phyloP scores from a whole-genome alignment of 2,797 vertebrate species.

The Lepilemur ruficaudatus region DNA sequence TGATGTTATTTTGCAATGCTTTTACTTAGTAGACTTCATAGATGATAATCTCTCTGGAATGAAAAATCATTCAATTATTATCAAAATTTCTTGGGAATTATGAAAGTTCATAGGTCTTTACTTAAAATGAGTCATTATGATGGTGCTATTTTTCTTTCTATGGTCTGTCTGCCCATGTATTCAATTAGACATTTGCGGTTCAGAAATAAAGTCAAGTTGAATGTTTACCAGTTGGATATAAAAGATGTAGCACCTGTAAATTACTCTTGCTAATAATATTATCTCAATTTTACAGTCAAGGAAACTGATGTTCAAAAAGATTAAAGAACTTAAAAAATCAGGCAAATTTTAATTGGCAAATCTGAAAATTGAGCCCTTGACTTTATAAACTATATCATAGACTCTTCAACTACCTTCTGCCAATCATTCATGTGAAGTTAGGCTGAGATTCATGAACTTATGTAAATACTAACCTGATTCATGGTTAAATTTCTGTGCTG shows the following conservation, averaged over 20 bases:
- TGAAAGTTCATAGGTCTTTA: not conserved
- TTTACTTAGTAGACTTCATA: constrained; percentile 3
- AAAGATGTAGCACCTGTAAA: not conserved
- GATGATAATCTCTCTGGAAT: not conserved
- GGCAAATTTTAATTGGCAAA: not conserved
- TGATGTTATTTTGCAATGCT: not conserved
- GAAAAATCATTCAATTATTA: not conserved
- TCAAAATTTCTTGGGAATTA: constrained; percentile 19
- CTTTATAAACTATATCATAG: not conserved
- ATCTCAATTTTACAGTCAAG: not conserved
- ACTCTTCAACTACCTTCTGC: not conserved
- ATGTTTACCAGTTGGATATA: not conserved
- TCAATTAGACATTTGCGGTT: constrained; percentile 18
- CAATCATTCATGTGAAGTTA: not conserved
- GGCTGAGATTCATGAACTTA: not conserved
- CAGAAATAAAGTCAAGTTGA: not conserved
- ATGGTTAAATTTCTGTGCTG: not conserved
- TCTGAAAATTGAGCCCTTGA: not conserved
- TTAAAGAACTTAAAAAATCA: not conserved
- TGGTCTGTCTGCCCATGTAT: not conserved
- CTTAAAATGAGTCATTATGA: not conserved
- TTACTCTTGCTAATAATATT: not conserved
- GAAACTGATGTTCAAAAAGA: not conserved
- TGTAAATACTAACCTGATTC: not conserved
- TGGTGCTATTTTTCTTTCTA: not conserved